These are phyloP conservation scores for Mergus octosetaceus DNA, from an alignment of 2,797 vertebrate genomes.

Conservation along the genomic window DNA sequence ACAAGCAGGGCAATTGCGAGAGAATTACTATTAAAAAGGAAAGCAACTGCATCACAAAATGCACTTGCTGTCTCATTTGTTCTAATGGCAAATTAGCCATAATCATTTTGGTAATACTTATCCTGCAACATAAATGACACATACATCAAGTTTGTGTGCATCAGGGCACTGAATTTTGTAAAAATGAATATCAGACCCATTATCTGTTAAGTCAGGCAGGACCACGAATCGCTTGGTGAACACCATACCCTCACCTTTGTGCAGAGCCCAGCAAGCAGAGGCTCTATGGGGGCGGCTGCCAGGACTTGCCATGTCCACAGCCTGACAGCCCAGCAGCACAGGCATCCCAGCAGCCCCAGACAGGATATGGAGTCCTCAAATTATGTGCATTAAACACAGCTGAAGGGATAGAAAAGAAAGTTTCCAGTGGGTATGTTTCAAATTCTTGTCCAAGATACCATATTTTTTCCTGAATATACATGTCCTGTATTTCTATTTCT, in stretches of 20 bases:
- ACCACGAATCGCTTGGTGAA: background rate
- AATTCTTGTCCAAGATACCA: background rate
- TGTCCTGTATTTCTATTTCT: background rate
- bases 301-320: no score
- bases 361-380: background rate
- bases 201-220: background rate
- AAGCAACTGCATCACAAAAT: background rate
- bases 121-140: background rate
- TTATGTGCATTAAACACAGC: background rate
- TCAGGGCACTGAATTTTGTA: background rate
- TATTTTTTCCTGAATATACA: background rate
- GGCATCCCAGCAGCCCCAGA: background rate
- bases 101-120: background rate
- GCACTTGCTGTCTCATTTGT: background rate
- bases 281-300: background rate
- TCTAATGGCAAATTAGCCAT: background rate
- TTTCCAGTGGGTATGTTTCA: background rate
- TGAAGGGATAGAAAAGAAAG: background rate
- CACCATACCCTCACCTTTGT: accelerated
- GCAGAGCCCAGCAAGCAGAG: no score
- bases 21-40: background rate
- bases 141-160: accelerated
- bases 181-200: background rate
- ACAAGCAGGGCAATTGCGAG: no score
- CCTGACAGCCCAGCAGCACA: background rate